Conservation (phyloP, 2,113 vertebrate species). For the Dasyprocta punctata region DNA sequence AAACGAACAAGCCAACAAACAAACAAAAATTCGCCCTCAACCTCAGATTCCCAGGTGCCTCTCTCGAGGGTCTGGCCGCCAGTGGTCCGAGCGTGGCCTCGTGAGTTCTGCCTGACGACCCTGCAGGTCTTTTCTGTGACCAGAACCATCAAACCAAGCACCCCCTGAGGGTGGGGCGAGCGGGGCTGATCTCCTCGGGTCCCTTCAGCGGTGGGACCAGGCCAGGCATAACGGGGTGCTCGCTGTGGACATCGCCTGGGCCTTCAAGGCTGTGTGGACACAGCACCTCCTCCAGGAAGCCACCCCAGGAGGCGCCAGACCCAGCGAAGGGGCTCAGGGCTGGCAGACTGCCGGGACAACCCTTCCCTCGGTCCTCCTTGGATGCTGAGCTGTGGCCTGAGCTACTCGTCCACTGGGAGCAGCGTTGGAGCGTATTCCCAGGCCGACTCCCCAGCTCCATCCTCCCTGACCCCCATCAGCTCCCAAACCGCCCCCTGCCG, state of each 20-base stretch:
- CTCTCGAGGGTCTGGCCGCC: not conserved
- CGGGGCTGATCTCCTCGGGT: not conserved
- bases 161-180: not conserved
- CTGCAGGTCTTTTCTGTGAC: not conserved
- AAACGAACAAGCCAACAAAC: not conserved
- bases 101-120: not conserved
- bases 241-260: not conserved
- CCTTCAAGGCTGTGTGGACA: not conserved
- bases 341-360: rapidly evolving
- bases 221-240: not conserved
- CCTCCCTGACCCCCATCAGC: rapidly evolving
- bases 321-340: too few relatives aligned
- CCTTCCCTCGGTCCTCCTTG: too few relatives aligned
- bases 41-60: too few relatives aligned
- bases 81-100: not conserved
- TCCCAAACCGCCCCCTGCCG: not conserved
- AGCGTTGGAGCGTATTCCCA: rapidly evolving
- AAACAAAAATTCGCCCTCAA: not conserved
- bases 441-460: not conserved
- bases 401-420: rapidly evolving
- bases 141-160: not conserved
- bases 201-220: not conserved
- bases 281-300: not conserved
- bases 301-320: not conserved
- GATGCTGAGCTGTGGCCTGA: not conserved